A percentile compares a stretch with the other conserved stretches of the same genome.
Conservation (phyloP, 2,797 vertebrate species). For the Enteromius anoplus region DNA sequence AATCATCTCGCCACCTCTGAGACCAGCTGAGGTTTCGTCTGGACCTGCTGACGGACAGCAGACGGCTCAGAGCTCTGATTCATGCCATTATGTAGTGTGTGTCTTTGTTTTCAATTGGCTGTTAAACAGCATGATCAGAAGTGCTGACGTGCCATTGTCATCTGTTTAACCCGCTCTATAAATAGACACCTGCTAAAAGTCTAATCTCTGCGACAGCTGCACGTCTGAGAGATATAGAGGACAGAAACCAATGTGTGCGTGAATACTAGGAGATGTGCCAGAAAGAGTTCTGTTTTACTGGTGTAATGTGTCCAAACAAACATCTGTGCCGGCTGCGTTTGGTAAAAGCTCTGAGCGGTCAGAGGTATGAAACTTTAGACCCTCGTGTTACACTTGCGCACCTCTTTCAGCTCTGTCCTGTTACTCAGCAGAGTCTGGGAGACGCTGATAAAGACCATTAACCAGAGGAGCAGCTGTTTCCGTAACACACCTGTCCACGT, state of each 20-base stretch:
- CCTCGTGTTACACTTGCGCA: slow-evolving; percentile 22
- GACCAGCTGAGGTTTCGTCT: slow-evolving; percentile 1
- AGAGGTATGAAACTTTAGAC: slow-evolving; percentile 1
- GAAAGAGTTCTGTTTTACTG: slow-evolving; percentile 1
- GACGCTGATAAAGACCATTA: slow-evolving; percentile 8
- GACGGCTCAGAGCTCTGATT: background rate
- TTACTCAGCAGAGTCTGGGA: slow-evolving; percentile 6
- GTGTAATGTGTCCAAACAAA: slow-evolving; percentile 11
- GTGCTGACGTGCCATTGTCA: slow-evolving; percentile 10
- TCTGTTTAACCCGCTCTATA: slow-evolving; percentile 46
- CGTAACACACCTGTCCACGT: background rate
- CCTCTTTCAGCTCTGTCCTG: slow-evolving; percentile 18
- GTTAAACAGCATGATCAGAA: slow-evolving; percentile 22
- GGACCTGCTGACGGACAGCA: slow-evolving; percentile 6
- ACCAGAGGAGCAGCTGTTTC: slow-evolving; percentile 20
- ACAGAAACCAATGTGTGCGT: background rate
- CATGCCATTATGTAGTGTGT: background rate
- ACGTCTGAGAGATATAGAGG: background rate
- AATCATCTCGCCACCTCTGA: slow-evolving; percentile 5
- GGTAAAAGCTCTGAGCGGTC: background rate
- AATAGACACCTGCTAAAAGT: slow-evolving; percentile 49
- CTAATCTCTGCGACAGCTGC: slow-evolving; percentile 47
- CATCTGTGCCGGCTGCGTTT: background rate
- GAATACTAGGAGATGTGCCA: background rate
- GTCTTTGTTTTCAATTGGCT: slow-evolving; percentile 9